These are phyloP conservation scores for Aplochiton taeniatus DNA, from an alignment of 2,797 vertebrate species.

Conservation along the genomic window DNA sequence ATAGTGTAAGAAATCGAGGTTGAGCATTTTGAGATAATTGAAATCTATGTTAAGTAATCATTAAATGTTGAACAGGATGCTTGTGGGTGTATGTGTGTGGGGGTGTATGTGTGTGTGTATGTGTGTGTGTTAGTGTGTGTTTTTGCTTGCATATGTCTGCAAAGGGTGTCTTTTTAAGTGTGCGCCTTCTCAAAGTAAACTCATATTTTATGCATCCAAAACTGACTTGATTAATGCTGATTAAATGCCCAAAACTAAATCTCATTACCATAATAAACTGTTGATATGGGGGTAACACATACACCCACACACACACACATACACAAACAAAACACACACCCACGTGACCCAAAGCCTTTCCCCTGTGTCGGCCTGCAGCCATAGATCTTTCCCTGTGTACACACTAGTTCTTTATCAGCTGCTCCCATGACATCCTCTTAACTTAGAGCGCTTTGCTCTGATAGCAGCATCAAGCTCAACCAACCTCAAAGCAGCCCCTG, in stretches of 20 bases:
- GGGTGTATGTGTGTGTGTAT: neutral
- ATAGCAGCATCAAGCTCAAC: neutral
- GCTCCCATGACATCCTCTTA: neutral
- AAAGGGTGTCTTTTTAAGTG: neutral
- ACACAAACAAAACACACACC: neutral
- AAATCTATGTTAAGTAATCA: too few species aligned
- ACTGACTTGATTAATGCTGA: slow-evolving; percentile 3
- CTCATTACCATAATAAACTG: neutral
- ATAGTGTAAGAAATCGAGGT: too few species aligned
- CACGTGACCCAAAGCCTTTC: neutral
- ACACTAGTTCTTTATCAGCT: too few species aligned
- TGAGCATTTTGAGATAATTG: too few species aligned
- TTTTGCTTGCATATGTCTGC: neutral
- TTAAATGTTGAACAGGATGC: too few species aligned
- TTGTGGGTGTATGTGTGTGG: neutral
- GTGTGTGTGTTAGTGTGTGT: slow-evolving; percentile 3
- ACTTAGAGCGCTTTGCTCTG: neutral
- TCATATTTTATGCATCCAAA: neutral
- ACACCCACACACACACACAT: neutral
- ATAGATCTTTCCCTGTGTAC: too few species aligned
- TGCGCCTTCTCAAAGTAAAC: neutral
- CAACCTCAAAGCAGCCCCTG: too few species aligned
- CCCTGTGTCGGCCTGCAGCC: too few species aligned
- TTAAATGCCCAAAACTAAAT: slow-evolving; percentile 5
- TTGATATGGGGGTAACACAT: neutral